Base-by-base conservation (phyloP, 2,888 invertebrate species). In the Graphium colonna region DNA sequence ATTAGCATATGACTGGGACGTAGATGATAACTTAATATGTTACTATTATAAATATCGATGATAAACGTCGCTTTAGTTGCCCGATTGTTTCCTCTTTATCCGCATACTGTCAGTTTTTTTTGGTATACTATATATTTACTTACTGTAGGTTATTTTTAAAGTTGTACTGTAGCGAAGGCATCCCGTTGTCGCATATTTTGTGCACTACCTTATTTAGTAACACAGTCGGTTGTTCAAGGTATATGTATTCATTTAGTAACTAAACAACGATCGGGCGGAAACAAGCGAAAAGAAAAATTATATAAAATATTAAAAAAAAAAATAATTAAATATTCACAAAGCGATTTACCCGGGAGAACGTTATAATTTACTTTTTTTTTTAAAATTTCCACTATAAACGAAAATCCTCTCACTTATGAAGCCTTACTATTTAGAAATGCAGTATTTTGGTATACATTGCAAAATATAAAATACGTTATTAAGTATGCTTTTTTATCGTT, bases 101-200 rank as follows among this genome's bases (percentile, higher is more conserved):
- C 61, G 68, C 70, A 58, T 55, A 70, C 60, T 63, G 77, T 70
- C 76, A 77, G 77, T 73, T 71, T 68, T 68, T 21, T n/a, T 9
- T 46, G 56, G 57, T 51, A 59, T 57, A 60, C 58, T 64, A 65
- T 64, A 64, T 56, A 64, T 64, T 83, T 78, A 83, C 75, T 82
- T 85, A 86, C 56, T 74, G 76, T 84, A 87, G 77, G 82, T 79
- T 89, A 89, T 87, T 85, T 86, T 75, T 72, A 80, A 77, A 86
- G 77, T 90, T 90, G 90, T 90, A 90, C 90, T 90, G 90, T 85
- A 67, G 70, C 68, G 75, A 90, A 90, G 90, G 90, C 90, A 90
- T 88, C 75, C 83, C 86, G 90, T 90, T 90, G 73, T 73, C 80
- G 75, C 69, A 75, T 74, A 70, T 71, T 70, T 74, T 78, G 75